Evolutionary conservation across 2,113 vertebrate genomes (phyloP).

Genomic region (Apteryx owenii): DNA sequence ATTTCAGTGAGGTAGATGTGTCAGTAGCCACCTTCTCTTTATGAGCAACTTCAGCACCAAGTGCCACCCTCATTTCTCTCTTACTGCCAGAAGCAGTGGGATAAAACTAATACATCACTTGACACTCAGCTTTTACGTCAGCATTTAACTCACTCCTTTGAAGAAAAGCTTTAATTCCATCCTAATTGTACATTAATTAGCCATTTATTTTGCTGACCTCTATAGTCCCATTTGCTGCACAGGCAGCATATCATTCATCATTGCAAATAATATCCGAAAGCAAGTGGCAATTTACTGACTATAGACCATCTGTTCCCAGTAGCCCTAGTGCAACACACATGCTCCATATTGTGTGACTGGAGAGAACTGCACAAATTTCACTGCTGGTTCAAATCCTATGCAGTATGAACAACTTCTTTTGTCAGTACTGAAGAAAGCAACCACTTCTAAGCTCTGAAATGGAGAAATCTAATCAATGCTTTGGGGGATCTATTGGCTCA

Average conservation of each 20-base stretch:
- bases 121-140: not conserved
- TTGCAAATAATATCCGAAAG: not conserved
- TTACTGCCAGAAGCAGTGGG: not conserved
- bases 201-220: slow-evolving; percentile 8
- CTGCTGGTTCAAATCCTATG: not conserved
- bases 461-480: not conserved
- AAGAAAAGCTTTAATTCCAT: not conserved
- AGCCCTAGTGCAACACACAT: not conserved
- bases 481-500: not conserved
- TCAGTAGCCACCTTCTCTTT: not conserved
- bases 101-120: not conserved
- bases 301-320: not conserved
- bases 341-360: not conserved
- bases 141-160: not conserved
- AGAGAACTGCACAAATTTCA: not conserved
- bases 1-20: not conserved
- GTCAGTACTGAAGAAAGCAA: not conserved
- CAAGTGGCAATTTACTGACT: not conserved
- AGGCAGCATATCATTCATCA: not conserved
- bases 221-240: not conserved
- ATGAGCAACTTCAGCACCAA: not conserved
- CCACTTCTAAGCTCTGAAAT: not conserved
- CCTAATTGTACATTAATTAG: not conserved
- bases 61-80: not conserved
- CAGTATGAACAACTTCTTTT: not conserved